These are phyloP conservation scores for Dicrurus megarhynchus DNA, from an alignment of 2,113 vertebrate genomes.

Conservation along the genomic window DNA sequence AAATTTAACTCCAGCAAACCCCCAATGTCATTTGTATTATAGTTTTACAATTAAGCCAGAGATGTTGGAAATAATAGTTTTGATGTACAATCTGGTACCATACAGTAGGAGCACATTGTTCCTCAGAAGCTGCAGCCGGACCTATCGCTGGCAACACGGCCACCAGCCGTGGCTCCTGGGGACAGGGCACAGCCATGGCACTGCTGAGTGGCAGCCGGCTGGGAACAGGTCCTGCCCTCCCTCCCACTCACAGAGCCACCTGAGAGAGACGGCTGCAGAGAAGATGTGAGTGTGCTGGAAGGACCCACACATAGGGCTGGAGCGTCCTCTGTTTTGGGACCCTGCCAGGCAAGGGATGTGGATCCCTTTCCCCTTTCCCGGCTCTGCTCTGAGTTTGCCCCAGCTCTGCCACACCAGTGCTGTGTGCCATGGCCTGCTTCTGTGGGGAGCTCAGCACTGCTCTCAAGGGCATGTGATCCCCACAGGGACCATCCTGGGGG, in stretches of 20 bases:
- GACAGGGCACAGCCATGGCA: rapidly evolving
- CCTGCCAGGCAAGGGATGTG: rapidly evolving
- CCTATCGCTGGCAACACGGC: rapidly evolving
- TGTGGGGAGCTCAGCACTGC: background rate
- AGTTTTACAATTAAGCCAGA: constrained; percentile 24
- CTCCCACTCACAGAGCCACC: background rate
- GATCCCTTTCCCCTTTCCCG: background rate
- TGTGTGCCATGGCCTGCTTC: rapidly evolving
- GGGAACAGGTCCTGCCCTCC: background rate
- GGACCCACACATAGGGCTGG: rapidly evolving
- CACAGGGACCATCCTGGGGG: background rate
- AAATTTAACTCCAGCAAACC: constrained; percentile 55
- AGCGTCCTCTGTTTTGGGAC: rapidly evolving
- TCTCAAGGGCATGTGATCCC: background rate
- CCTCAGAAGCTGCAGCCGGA: background rate
- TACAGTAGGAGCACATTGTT: constrained; percentile 36
- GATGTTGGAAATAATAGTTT: constrained; percentile 13
- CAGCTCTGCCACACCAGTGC: background rate
- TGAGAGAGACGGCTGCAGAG: rapidly evolving
- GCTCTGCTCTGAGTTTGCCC: background rate
- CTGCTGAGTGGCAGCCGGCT: rapidly evolving
- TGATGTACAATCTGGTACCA: constrained; percentile 9
- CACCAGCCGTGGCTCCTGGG: rapidly evolving
- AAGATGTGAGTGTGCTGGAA: rapidly evolving
- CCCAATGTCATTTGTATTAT: constrained; percentile 40